Conservation (phyloP, 1,140 invertebrate genomes). For the Sipha flava region DNA sequence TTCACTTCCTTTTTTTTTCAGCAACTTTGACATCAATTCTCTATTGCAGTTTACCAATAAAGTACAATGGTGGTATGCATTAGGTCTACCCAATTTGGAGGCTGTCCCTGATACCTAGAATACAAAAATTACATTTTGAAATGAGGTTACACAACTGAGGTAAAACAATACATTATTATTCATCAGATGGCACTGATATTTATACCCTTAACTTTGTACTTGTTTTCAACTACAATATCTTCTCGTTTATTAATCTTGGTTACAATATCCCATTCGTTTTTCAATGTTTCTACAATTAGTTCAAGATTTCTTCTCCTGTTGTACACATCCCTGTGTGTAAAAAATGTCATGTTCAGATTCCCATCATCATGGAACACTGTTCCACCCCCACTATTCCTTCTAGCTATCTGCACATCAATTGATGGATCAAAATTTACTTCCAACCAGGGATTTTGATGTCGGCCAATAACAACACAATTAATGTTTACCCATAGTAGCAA, state of each 20-base stretch:
- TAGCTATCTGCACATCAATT: slow-evolving; percentile 57
- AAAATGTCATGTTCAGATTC: slow-evolving; percentile 88
- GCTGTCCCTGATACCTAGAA: slow-evolving; percentile 88
- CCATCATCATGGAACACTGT: slow-evolving; percentile 92
- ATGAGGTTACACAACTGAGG: not conserved
- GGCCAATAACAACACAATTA: slow-evolving; percentile 88
- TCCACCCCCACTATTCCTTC: slow-evolving; percentile 91
- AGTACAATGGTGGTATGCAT: slow-evolving; percentile 92
- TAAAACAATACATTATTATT: too few species aligned
- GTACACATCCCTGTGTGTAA: slow-evolving; percentile 67
- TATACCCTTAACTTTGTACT: slow-evolving; percentile 63
- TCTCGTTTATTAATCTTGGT: slow-evolving; percentile 65
- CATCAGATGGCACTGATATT: too few species aligned
- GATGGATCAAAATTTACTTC: slow-evolving; percentile 66
- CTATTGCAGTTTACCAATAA: slow-evolving; percentile 77
- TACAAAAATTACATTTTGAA: slow-evolving; percentile 25
- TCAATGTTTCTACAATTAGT: slow-evolving; percentile 69
- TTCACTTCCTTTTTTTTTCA: slow-evolving; percentile 56
- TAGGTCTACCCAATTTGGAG: slow-evolving; percentile 71
- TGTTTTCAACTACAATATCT: slow-evolving; percentile 70
- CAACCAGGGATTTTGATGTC: slow-evolving; percentile 93
- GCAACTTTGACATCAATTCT: slow-evolving; percentile 54
- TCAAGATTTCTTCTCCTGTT: slow-evolving; percentile 76
- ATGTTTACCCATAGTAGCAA: slow-evolving; percentile 85
- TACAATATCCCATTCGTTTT: slow-evolving; percentile 67